phyloP scores from a whole-genome alignment of 2,113 vertebrate species.

The Prietella phreatophila region DNA sequence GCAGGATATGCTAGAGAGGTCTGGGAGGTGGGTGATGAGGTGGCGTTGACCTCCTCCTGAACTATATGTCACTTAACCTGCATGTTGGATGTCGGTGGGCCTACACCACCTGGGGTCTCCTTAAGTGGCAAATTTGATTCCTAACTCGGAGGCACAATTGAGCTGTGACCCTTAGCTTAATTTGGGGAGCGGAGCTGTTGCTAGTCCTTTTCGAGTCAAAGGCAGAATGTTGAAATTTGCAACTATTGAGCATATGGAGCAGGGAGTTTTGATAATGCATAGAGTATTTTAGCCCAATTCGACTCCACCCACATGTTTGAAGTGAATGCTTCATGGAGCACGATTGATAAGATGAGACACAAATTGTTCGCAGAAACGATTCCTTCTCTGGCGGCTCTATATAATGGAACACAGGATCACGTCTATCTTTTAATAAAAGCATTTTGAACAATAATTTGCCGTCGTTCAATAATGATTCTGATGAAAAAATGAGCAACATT shows the following conservation, averaged over 20 bases:
- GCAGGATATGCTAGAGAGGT: conserved; percentile 69
- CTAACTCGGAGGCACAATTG: conserved; percentile 52
- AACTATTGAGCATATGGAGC: conserved; percentile 15
- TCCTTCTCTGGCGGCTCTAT: not conserved
- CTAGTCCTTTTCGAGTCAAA: conserved; percentile 41
- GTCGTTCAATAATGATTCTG: not conserved
- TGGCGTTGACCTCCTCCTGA: conserved; percentile 72
- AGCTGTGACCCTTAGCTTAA: conserved; percentile 64
- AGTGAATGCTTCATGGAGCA: conserved; percentile 11
- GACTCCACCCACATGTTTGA: conserved; percentile 29
- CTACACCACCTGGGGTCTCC: conserved; percentile 54
- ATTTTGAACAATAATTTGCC: not conserved
- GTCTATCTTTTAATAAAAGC: not conserved
- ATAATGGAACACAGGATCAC: not conserved
- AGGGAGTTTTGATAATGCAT: conserved; percentile 3
- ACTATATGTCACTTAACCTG: conserved; percentile 76
- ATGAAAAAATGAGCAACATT: not conserved
- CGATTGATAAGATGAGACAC: conserved; percentile 18
- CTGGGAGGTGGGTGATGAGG: conserved; percentile 68
- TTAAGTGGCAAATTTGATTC: conserved; percentile 59
- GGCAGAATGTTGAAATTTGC: conserved; percentile 17
- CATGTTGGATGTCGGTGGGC: conserved; percentile 72
- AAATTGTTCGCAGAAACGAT: conserved; percentile 23
- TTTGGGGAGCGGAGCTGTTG: conserved; percentile 27
- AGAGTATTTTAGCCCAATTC: not conserved